phyloP scores from a whole-genome alignment of 1,140 invertebrate genomes.

The Leptinotarsa texana region DNA sequence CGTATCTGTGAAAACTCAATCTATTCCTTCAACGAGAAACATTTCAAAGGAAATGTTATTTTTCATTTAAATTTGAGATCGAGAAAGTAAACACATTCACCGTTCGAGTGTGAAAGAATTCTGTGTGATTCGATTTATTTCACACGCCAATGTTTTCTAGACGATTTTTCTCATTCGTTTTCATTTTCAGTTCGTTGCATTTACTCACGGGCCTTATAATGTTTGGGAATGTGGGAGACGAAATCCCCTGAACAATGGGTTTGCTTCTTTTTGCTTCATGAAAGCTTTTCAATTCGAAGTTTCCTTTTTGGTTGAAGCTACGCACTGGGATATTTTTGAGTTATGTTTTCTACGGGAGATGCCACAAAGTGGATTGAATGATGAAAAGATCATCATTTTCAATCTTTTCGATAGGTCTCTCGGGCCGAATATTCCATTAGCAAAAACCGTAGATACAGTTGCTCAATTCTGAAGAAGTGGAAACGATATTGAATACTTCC shows the following conservation, averaged over 20 bases:
- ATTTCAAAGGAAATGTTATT: not conserved
- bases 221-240: not conserved
- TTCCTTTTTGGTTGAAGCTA: not conserved
- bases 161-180: conserved; percentile 6
- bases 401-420: too few species aligned
- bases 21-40: not conserved
- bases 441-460: too few species aligned
- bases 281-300: conserved; percentile 3
- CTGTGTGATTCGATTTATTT: not conserved
- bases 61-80: not conserved
- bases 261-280: not conserved
- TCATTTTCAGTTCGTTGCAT: not conserved
- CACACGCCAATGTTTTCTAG: conserved; percentile 2
- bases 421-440: too few species aligned
- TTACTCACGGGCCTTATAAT: not conserved
- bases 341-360: not conserved
- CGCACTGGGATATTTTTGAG: conserved; percentile 2
- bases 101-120: not conserved
- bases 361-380: not conserved
- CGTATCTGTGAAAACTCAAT: not conserved
- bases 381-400: not conserved
- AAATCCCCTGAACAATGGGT: not conserved
- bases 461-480: too few species aligned
- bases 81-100: not conserved
- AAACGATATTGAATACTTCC: too few species aligned